phyloP scores from a whole-genome alignment of 2,797 vertebrate species.

The Enteromius argenteus region DNA sequence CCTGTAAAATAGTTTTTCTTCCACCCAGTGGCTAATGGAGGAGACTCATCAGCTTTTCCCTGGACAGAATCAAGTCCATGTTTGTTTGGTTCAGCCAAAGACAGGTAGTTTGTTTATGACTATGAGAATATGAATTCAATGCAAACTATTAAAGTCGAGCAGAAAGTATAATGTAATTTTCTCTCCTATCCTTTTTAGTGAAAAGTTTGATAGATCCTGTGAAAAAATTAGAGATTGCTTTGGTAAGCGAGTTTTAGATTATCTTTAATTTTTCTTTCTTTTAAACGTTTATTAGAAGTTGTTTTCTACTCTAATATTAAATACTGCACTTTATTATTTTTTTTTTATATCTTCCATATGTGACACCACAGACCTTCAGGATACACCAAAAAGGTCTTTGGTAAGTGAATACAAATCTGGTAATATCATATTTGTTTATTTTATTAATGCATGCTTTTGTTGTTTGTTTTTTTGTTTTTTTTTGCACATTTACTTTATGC shows the following conservation, averaged over 20 bases:
- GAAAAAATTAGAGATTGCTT: slow-evolving; percentile 54
- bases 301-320: background rate
- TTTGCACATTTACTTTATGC: background rate
- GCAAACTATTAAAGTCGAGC: background rate
- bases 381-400: slow-evolving; percentile 63
- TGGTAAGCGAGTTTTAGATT: slow-evolving; percentile 66
- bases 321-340: background rate
- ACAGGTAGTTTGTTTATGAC: slow-evolving; percentile 66
- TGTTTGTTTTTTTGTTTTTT: background rate
- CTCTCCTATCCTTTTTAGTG: slow-evolving; percentile 21
- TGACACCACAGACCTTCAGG: slow-evolving; percentile 65
- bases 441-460: background rate
- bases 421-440: background rate
- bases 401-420: slow-evolving; percentile 66
- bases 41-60: slow-evolving; percentile 45
- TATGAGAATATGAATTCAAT: background rate
- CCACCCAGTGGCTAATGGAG: background rate
- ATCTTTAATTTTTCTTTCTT: background rate
- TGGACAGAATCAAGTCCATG: slow-evolving; percentile 70
- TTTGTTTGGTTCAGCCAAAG: slow-evolving; percentile 68
- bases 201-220: slow-evolving; percentile 24
- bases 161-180: slow-evolving; percentile 33
- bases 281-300: too few species aligned
- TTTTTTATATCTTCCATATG: background rate
- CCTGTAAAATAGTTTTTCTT: background rate